phyloP scores from a whole-genome alignment of 2,113 vertebrate genomes.

The Murina feae region DNA sequence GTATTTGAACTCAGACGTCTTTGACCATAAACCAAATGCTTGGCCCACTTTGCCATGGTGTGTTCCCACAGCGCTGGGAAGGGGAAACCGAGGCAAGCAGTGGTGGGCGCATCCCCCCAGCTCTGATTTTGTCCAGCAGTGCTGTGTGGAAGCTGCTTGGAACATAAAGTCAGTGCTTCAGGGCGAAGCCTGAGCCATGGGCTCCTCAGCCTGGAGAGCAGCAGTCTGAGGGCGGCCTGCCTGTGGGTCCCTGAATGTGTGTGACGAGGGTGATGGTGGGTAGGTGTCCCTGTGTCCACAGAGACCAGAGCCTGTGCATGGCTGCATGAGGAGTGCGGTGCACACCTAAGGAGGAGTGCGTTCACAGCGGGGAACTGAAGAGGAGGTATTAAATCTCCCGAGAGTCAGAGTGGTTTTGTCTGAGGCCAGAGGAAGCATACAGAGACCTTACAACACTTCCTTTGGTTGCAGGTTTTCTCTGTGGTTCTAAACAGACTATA shows the following conservation, averaged over 20 bases:
- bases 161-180: not conserved
- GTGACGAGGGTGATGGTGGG: not conserved
- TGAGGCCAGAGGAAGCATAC: not conserved
- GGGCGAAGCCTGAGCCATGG: not conserved
- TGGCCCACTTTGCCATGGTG: not conserved
- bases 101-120: not conserved
- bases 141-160: not conserved
- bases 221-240: fast-evolving
- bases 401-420: not conserved
- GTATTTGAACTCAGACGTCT: not conserved
- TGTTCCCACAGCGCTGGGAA: not conserved
- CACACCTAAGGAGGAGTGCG: not conserved
- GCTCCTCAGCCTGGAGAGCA: not conserved
- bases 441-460: not conserved
- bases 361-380: not conserved
- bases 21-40: not conserved
- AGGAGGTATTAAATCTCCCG: not conserved
- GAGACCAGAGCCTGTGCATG: not conserved
- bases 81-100: not conserved
- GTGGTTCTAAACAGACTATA: not conserved
- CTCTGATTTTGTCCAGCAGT: not conserved
- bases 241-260: not conserved
- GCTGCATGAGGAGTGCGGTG: not conserved
- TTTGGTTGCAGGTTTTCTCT: not conserved
- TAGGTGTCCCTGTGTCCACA: not conserved